Conservation (phyloP, 2,888 invertebrate species). For the Busseola fusca region DNA sequence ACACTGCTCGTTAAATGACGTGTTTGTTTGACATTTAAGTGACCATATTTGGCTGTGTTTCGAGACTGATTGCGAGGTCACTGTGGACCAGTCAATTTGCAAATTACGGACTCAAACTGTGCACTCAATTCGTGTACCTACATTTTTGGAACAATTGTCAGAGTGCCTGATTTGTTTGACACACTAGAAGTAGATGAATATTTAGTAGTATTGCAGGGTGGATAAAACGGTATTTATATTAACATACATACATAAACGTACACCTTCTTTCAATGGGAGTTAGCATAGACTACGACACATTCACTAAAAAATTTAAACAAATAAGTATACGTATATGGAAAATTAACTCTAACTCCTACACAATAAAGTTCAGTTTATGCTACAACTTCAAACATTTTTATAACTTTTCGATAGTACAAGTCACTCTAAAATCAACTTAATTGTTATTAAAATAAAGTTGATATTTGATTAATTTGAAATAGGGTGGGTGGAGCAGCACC, state of each 20-base stretch:
- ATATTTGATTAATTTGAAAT: too few species aligned
- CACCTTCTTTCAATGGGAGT: too few species aligned
- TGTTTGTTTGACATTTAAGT: slow-evolving; percentile 52
- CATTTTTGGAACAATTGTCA: slow-evolving; percentile 36
- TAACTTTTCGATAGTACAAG: too few species aligned
- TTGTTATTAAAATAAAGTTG: too few species aligned
- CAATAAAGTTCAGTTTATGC: too few species aligned
- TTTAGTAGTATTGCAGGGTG: neutral
- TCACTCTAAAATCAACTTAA: too few species aligned
- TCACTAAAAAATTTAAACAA: too few species aligned
- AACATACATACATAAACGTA: neutral
- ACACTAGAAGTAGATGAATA: neutral
- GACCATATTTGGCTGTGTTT: slow-evolving; percentile 58
- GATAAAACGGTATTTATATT: neutral
- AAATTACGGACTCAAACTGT: slow-evolving; percentile 52
- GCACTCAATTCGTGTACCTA: slow-evolving; percentile 45
- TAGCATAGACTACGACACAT: too few species aligned
- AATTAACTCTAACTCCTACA: too few species aligned
- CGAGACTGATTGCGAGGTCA: slow-evolving; percentile 59
- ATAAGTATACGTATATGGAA: too few species aligned
- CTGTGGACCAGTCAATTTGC: slow-evolving; percentile 55
- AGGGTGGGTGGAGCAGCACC: too few species aligned
- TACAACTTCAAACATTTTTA: too few species aligned
- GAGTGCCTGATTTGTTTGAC: neutral
- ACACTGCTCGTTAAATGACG: slow-evolving; percentile 39